Evolutionary conservation across 2,888 invertebrate genomes (phyloP).

Genomic region (Calliopum simillimum): DNA sequence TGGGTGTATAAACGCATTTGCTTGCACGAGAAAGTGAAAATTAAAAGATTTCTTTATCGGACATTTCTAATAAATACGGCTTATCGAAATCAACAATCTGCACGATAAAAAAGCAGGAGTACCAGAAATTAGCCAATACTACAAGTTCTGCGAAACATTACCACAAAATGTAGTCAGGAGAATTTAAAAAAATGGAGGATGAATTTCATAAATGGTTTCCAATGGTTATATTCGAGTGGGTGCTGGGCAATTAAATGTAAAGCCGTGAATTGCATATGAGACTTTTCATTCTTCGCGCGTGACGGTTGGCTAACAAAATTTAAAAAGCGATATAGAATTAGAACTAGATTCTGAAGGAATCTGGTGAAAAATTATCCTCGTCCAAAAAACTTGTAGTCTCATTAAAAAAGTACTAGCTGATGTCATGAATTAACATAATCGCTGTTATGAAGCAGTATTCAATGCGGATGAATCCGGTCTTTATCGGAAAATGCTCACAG

Average conservation of each 20-base stretch:
- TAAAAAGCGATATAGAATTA: constrained; percentile 26
- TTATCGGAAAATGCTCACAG: constrained; percentile 33
- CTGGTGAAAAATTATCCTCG: constrained; percentile 22
- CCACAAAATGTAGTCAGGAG: neutral
- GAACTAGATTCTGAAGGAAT: constrained; percentile 29
- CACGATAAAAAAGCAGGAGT: neutral
- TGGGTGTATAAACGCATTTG: too few species aligned
- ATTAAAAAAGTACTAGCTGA: neutral
- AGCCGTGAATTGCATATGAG: constrained; percentile 14
- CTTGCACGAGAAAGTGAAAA: too few species aligned
- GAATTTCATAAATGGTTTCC: constrained; percentile 20
- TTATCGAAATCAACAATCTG: neutral
- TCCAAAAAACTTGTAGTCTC: neutral
- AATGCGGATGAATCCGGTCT: constrained; percentile 32
- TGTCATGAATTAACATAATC: constrained; percentile 21
- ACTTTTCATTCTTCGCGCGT: constrained; percentile 24
- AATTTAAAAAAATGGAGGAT: neutral
- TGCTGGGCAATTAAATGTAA: neutral
- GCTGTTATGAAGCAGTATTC: constrained; percentile 24
- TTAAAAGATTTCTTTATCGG: too few species aligned
- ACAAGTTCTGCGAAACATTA: neutral
- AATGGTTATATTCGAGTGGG: constrained; percentile 23
- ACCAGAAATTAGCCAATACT: neutral
- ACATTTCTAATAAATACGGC: too few species aligned
- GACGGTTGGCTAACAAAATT: constrained; percentile 27